These are phyloP conservation scores for Zeuzera pyrina DNA, from an alignment of 2,888 invertebrate genomes.

Conservation along the genomic window DNA sequence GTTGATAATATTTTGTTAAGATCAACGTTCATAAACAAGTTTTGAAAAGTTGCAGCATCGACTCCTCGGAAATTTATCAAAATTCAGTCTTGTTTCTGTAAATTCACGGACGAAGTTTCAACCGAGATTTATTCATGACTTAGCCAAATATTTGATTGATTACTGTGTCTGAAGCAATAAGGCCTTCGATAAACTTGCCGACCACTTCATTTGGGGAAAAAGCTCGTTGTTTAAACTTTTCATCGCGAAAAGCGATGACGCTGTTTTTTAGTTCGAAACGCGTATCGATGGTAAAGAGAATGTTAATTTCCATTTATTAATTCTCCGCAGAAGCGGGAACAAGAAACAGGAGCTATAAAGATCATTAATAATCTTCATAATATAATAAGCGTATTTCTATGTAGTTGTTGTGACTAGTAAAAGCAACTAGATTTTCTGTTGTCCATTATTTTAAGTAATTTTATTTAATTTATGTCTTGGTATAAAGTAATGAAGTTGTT, in stretches of 20 bases:
- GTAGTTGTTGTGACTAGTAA: too few species aligned
- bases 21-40: background rate
- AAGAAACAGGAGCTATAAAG: too few species aligned
- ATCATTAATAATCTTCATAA: too few species aligned
- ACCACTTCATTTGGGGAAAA: conserved; percentile 59
- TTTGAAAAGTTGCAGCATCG: background rate
- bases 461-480: too few species aligned
- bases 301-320: too few species aligned
- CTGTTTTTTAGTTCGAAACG: conserved; percentile 36
- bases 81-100: conserved; percentile 13
- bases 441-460: too few species aligned
- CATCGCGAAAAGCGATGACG: conserved; percentile 36
- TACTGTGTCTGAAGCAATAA: conserved; percentile 43
- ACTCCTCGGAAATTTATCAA: conserved; percentile 1
- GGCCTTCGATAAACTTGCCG: conserved; percentile 53
- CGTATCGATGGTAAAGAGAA: too few species aligned
- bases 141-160: conserved; percentile 27
- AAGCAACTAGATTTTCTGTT: too few species aligned
- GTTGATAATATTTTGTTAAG: too few species aligned
- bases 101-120: conserved; percentile 28
- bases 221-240: conserved; percentile 50
- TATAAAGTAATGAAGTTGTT: too few species aligned
- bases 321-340: too few species aligned
- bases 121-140: conserved; percentile 62
- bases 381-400: too few species aligned